These are phyloP conservation scores for Bursaphelenchus mucronatus DNA, from an alignment of 1,140 invertebrate species.

Conservation along the genomic window DNA sequence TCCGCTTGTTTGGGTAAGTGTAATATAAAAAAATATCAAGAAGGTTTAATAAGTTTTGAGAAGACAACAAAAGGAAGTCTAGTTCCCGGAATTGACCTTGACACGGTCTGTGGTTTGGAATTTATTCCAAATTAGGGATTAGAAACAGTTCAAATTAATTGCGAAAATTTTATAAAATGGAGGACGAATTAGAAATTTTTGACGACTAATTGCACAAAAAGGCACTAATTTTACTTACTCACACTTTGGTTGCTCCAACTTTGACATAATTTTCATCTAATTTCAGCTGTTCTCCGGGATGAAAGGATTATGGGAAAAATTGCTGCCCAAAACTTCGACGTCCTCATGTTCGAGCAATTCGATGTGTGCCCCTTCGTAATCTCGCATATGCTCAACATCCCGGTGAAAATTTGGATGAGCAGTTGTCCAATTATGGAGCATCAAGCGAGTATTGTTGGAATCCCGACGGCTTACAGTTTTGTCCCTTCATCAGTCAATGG, in stretches of 20 bases:
- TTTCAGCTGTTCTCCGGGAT: not conserved
- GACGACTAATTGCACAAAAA: too few relatives aligned
- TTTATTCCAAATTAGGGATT: too few relatives aligned
- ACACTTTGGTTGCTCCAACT: too few relatives aligned
- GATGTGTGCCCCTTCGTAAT: conserved; percentile 18
- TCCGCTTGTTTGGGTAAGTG: not conserved
- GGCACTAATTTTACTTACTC: too few relatives aligned
- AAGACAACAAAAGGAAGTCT: not conserved
- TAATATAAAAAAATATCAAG: not conserved
- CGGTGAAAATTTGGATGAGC: conserved; percentile 16
- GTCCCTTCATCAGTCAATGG: conserved; percentile 14
- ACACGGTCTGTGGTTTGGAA: too few relatives aligned
- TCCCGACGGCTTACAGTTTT: conserved; percentile 15
- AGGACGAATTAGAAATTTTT: too few relatives aligned
- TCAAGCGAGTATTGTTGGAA: not conserved
- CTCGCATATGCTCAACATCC: conserved; percentile 1
- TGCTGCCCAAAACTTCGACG: conserved; percentile 16
- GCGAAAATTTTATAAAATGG: too few relatives aligned
- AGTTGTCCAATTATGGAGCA: not conserved
- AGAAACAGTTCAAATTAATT: too few relatives aligned
- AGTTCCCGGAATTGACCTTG: too few relatives aligned
- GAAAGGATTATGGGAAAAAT: not conserved
- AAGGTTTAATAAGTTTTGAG: not conserved
- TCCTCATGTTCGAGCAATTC: conserved; percentile 11
- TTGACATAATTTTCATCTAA: too few relatives aligned